Conservation (phyloP, 2,888 invertebrate genomes). For the Brachypalpus laphriformis region DNA sequence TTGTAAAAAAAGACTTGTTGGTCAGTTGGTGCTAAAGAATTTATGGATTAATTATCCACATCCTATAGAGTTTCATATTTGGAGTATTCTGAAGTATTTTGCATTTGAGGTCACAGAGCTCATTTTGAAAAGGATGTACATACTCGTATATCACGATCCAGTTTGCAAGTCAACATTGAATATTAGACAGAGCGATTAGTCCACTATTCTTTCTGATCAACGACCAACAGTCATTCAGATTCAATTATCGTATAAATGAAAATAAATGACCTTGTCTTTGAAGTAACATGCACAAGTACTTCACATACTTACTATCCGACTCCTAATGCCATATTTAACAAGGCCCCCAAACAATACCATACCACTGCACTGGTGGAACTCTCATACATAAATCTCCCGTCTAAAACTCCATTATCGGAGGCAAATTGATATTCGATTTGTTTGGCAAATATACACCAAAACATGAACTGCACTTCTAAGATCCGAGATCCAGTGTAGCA, state of each 20-base stretch:
- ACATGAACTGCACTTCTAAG: no score
- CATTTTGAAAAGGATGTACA: no score
- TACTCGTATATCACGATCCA: no score
- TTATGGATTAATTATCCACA: no score
- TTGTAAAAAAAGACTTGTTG: no score
- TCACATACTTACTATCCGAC: constrained; percentile 31
- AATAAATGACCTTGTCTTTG: constrained; percentile 42
- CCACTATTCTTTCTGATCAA: not conserved
- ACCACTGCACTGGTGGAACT: constrained; percentile 25
- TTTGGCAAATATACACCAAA: constrained; percentile 62
- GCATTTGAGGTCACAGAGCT: no score
- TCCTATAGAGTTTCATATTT: no score
- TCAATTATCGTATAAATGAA: not conserved
- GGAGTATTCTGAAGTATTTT: no score
- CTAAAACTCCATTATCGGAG: constrained; percentile 69
- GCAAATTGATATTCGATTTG: constrained; percentile 74
- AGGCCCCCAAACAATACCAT: constrained; percentile 57
- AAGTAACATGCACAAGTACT: constrained; percentile 36
- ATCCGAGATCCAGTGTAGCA: constrained; percentile 3
- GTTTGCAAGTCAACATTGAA: no score
- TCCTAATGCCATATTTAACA: constrained; percentile 53
- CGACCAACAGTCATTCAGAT: not conserved
- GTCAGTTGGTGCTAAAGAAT: no score
- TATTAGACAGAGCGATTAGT: not conserved
- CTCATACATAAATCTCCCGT: constrained; percentile 69